Evolutionary conservation across 2,888 invertebrate species (phyloP), one percentile per base, ranked within the genome.

Genomic region (Pachycephus smyrnensis): DNA sequence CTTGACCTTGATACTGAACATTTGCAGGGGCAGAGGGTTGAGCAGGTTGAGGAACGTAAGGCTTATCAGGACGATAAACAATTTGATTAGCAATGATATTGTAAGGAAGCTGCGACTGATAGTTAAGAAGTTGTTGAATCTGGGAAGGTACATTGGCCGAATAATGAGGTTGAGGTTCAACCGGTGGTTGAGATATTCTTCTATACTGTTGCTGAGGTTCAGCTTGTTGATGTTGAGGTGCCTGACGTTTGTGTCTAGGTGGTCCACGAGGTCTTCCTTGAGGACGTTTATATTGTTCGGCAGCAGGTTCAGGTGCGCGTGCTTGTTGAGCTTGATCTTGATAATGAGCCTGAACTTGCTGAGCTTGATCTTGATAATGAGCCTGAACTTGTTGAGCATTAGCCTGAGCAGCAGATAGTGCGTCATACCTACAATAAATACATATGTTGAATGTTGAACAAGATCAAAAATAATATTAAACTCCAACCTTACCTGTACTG

Each of bases 61-160:
- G 89, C 35, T 90, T 90, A 3, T 89, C 90, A 0, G 82, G 85
- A 3, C 84, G 85, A 76, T 86, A 88, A 9, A 73, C 80, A 40
- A 91, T 87, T 73, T 87, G 88, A 77, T 91, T 91, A 0, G 91
- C 90, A 33, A 90, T 86, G 12, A 90, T 89, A 75, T 89, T 88
- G 78, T 91, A 89, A 0, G 91, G 91, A n/a, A 88, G 88, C 75
- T 88, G 86, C 0, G 91, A 85, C 71, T 91, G 91, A 78, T 82
- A 91, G 23, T 86, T 87, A 32, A 91, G 73, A 11, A 91, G 69
- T n/a, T 88, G 84, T 77, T 88, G 87, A 40, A 91, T 84, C 23
- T 83, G 81, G 4, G 81, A 31, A 1, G 91, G 91, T 69, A 90
- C 69, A 78, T 89, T 90, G 6, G 85, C 82, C 6, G 89, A 89